Percentiles rank a stretch among this genome's conserved stretches.
Evolutionary conservation across 2,113 vertebrate species (phyloP).

Genomic region (Thalassoma bifasciatum): DNA sequence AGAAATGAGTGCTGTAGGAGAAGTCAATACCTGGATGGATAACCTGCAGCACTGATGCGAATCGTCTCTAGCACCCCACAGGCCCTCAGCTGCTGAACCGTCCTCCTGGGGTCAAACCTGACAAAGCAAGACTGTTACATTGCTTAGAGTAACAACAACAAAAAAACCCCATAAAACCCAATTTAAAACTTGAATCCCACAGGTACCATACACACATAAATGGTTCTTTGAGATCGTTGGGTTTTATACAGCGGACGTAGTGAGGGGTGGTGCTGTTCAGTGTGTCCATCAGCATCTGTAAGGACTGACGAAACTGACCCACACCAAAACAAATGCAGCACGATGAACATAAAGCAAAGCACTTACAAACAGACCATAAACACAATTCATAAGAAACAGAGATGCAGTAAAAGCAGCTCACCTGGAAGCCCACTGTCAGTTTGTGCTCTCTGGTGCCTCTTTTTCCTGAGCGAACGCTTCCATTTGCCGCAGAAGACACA

Average conservation of each 20-base stretch:
- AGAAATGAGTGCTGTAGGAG: background rate
- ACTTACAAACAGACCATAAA: too few relatives aligned
- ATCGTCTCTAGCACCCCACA: conserved; percentile 87
- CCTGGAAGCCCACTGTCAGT: conserved; percentile 85
- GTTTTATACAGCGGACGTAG: conserved; percentile 89
- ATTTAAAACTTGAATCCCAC: background rate
- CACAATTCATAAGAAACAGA: background rate
- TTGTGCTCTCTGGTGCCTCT: conserved; percentile 80
- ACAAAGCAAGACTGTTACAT: background rate
- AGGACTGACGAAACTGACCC: conserved; percentile 84
- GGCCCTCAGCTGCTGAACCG: conserved; percentile 85
- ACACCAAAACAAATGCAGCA: background rate
- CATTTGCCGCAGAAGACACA: conserved; percentile 53
- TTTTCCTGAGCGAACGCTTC: conserved; percentile 66
- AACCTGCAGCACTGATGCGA: conserved; percentile 86
- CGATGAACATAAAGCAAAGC: background rate
- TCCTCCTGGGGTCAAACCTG: conserved; percentile 85
- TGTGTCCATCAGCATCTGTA: conserved; percentile 82
- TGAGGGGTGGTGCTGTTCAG: conserved; percentile 84
- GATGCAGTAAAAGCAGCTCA: conserved; percentile 32
- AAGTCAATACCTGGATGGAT: conserved; percentile 81
- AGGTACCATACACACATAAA: conserved; percentile 79
- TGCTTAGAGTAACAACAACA: background rate
- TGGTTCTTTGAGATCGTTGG: conserved; percentile 84
- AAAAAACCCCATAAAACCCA: background rate